A percentile compares a stretch with the other conserved stretches of the same genome.
phyloP scores from a whole-genome alignment of 2,888 invertebrate species.

The Dryobotodes eremita region DNA sequence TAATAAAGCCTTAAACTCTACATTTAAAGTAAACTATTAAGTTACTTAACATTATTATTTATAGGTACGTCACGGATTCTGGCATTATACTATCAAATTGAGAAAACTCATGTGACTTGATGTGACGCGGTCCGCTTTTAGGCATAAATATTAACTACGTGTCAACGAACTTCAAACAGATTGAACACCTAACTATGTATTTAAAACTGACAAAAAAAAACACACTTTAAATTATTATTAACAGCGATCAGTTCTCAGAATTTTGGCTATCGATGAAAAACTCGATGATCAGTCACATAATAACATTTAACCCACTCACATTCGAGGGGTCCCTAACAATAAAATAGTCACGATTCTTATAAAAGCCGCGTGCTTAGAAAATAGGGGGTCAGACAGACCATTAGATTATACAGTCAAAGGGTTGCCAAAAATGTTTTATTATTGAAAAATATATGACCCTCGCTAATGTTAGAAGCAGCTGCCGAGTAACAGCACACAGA shows the following conservation, averaged over 20 bases:
- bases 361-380: conserved; percentile 76
- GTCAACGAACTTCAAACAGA: conserved; percentile 78
- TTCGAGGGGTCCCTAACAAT: conserved; percentile 71
- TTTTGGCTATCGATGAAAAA: conserved; percentile 49
- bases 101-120: conserved; percentile 74
- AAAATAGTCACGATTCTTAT: conserved; percentile 72
- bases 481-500: conserved; percentile 74
- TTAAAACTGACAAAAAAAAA: conserved; percentile 59
- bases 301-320: conserved; percentile 61
- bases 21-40: conserved; percentile 45
- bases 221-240: conserved; percentile 31
- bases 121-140: conserved; percentile 71
- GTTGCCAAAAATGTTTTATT: conserved; percentile 86
- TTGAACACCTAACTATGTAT: conserved; percentile 37
- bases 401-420: conserved; percentile 84
- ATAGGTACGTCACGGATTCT: conserved; percentile 44
- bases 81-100: conserved; percentile 79
- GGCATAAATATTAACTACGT: conserved; percentile 69
- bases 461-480: conserved; percentile 81
- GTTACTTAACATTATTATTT: conserved; percentile 33
- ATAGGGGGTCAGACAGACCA: conserved; percentile 76
- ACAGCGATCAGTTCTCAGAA: conserved; percentile 40
- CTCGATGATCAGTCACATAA: conserved; percentile 56
- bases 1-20: conserved; percentile 35
- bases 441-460: conserved; percentile 82